These are phyloP conservation scores for Asbolus verrucosus DNA, from an alignment of 1,140 invertebrate genomes.

Conservation along the genomic window DNA sequence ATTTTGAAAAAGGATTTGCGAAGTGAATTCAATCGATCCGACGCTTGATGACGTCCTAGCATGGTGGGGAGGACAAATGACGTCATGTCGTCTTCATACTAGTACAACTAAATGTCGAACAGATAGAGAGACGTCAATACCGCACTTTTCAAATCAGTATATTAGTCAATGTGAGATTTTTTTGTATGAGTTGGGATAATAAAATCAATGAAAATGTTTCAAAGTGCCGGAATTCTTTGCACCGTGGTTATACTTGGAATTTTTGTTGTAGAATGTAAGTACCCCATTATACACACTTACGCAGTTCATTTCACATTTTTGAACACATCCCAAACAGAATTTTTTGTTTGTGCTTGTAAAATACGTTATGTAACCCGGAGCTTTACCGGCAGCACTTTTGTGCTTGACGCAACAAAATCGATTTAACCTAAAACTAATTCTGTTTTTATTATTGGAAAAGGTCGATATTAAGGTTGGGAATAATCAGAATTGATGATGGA, in stretches of 20 bases:
- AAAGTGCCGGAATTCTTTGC: conserved; percentile 9
- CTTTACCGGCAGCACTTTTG: conserved; percentile 7
- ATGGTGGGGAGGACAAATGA: conserved; percentile 28
- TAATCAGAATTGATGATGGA: conserved; percentile 16
- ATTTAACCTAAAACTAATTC: conserved; percentile 43
- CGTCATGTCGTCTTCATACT: conserved; percentile 39
- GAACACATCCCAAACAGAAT: too few relatives aligned
- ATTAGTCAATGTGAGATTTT: conserved; percentile 21
- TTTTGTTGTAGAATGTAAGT: conserved; percentile 23
- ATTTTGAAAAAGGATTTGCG: conserved; percentile 3
- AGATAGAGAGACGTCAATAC: conserved; percentile 40
- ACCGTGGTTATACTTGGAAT: conserved; percentile 16
- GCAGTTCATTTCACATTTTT: too few relatives aligned
- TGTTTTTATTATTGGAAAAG: conserved; percentile 27
- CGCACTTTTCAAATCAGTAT: conserved; percentile 38
- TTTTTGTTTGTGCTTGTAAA: background rate
- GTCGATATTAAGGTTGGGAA: conserved; percentile 29
- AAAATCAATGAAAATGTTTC: conserved; percentile 35
- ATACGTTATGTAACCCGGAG: conserved; percentile 24
- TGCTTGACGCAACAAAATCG: conserved; percentile 34
- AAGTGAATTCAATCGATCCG: conserved; percentile 33
- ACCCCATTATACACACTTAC: too few relatives aligned
- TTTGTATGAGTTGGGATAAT: conserved; percentile 45
- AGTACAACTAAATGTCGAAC: conserved; percentile 42
- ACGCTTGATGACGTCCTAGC: conserved; percentile 34